Evolutionary conservation across 2,797 vertebrate species (phyloP).

Genomic region (Melanotaenia maccullochi): DNA sequence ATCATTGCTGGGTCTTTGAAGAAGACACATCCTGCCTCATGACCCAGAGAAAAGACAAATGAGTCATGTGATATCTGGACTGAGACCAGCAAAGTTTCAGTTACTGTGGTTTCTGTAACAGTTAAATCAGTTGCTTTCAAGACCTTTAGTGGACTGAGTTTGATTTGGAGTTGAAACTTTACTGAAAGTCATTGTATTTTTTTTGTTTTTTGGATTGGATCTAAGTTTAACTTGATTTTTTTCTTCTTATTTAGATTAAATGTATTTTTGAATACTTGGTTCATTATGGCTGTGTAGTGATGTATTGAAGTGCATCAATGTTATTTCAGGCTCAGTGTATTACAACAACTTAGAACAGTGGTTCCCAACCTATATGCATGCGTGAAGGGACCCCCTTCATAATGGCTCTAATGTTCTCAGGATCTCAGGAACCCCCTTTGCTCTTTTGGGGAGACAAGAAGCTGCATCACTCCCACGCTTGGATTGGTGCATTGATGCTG

Average conservation of each 20-base stretch:
- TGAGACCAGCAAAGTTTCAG: constrained; percentile 14
- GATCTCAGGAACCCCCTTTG: too few relatives aligned
- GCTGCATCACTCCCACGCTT: not conserved
- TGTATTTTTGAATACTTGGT: not conserved
- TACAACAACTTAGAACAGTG: not conserved
- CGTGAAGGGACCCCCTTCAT: too few relatives aligned
- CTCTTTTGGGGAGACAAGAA: not conserved
- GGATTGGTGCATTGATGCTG: not conserved
- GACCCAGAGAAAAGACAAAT: constrained; percentile 55
- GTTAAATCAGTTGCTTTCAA: constrained; percentile 26
- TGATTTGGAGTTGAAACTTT: constrained; percentile 14
- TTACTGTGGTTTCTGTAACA: constrained; percentile 43
- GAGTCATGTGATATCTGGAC: constrained; percentile 51
- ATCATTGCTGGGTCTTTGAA: constrained; percentile 71
- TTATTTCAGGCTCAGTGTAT: not conserved
- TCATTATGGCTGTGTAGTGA: too few relatives aligned
- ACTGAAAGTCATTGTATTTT: not conserved
- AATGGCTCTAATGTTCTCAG: too few relatives aligned
- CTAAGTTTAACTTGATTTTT: not conserved
- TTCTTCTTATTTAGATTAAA: not conserved
- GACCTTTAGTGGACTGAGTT: constrained; percentile 19
- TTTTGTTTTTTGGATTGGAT: not conserved
- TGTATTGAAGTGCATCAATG: not conserved
- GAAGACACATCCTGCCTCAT: constrained; percentile 65
- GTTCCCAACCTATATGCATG: too few relatives aligned